Evolutionary conservation across 2,888 invertebrate species (phyloP).

Genomic region (Aphidius colemani): DNA sequence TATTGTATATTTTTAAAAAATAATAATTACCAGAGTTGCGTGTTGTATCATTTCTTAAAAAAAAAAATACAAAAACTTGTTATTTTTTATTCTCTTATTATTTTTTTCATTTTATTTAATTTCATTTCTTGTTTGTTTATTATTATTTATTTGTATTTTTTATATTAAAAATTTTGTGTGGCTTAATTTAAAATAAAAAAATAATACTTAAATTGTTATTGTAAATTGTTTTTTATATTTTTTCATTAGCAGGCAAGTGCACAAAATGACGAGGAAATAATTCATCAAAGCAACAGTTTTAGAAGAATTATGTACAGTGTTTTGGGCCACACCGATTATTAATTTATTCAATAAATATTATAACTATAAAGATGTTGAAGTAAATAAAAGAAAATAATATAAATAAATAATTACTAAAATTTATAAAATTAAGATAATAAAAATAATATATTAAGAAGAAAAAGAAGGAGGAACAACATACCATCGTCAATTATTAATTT

Average conservation of each 20-base stretch:
- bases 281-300: constrained; percentile 91
- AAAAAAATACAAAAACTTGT: constrained; percentile 24
- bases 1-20: constrained; percentile 31
- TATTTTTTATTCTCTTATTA: not conserved
- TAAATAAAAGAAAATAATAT: constrained; percentile 31
- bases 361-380: constrained; percentile 40
- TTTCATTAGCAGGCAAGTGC: constrained; percentile 67
- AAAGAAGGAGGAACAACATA: constrained; percentile 43
- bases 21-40: not conserved
- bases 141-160: not conserved
- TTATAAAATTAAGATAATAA: not conserved
- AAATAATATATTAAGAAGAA: constrained; percentile 22
- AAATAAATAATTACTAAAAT: constrained; percentile 27
- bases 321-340: constrained; percentile 74
- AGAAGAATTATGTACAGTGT: constrained; percentile 92
- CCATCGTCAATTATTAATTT: constrained; percentile 35
- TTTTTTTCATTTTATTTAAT: no score
- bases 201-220: not conserved
- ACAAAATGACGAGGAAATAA: constrained; percentile 74
- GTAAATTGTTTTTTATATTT: constrained; percentile 5
- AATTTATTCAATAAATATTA: constrained; percentile 38
- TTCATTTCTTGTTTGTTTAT: not conserved
- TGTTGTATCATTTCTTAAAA: not conserved
- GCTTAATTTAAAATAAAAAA: not conserved
- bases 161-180: not conserved